These are phyloP conservation scores for Amorpha juglandis DNA, from an alignment of 2,888 invertebrate genomes.

Conservation along the genomic window DNA sequence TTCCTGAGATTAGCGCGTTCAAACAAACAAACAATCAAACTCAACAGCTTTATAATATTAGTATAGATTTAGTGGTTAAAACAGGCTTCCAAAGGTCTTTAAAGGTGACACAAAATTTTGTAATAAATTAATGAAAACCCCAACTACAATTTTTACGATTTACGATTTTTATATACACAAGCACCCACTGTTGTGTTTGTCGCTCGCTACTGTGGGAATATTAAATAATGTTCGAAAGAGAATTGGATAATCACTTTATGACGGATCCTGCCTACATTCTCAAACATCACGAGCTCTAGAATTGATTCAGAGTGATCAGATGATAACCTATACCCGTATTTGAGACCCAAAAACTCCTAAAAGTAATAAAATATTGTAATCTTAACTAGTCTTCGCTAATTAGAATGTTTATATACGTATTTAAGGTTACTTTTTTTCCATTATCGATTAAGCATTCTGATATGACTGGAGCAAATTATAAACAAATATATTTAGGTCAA, in stretches of 20 bases:
- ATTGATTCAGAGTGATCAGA: constrained; percentile 34
- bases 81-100: too few species aligned
- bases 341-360: constrained; percentile 17
- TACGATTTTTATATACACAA: not conserved
- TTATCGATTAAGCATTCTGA: not conserved
- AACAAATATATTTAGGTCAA: not conserved
- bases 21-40: too few species aligned
- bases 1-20: too few species aligned
- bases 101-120: not conserved
- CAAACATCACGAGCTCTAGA: constrained; percentile 33
- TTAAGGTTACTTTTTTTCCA: not conserved
- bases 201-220: constrained; percentile 27
- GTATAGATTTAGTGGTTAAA: too few species aligned
- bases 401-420: not conserved
- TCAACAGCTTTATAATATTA: too few species aligned
- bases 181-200: not conserved
- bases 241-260: constrained; percentile 38
- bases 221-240: constrained; percentile 34
- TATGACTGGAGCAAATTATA: not conserved
- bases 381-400: not conserved
- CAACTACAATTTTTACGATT: not conserved
- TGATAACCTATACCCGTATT: constrained; percentile 34
- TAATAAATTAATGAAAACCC: not conserved
- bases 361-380: constrained; percentile 22
- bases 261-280: constrained; percentile 22